Evolutionary conservation across 2,888 invertebrate species (phyloP), one percentile per base, ranked within the genome.

Genomic region (Caenorhabditis plicata): DNA sequence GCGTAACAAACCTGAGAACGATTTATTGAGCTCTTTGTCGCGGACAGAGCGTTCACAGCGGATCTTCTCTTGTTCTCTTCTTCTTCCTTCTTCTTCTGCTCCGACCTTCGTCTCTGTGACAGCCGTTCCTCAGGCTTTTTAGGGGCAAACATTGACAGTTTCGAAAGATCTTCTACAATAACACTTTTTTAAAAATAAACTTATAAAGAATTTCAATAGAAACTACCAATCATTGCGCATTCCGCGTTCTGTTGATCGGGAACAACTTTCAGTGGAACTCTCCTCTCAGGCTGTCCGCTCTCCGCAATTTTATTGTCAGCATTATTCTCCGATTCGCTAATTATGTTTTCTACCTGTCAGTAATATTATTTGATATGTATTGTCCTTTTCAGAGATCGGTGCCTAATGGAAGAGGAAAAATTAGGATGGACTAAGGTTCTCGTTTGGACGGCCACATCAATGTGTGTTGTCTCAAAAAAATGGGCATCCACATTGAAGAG

Each of bases 101-200:
- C 60, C 0, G 60, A 60, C 25, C 60, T 40, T 13, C 60, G 60
- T 20, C 60, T 40, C 19, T 60, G 60, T 17, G 60, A 53, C 4
- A 60, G 50, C 7, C 60, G 53, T 23, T 53, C 49, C 39, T 60
- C 60, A 5, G 60, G 60, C 4, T 32, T 38, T 23, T 60, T 53
- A 13, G 53, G 49, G 5, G 45, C 53, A 17, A 60, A 60, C 60
- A 60, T 53, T 0, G 49, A 27, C 4, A 60, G 22, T 20, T 46
- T 49, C n/a, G 49, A 40, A 9, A 60, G n/a, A 13, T 46, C 42
- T 3, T 53, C 53, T 25, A 41, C 39, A 41, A 58, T 11, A 11
- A 46, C 25, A 33, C 29, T 42, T 25, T 46, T 43, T 22, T 33
- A 43, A 19, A 47, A 38, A 27, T 8, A 4, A 22, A 7, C 7